Evolutionary conservation across 2,888 invertebrate species (phyloP), one percentile per base, ranked within the genome.

Genomic region (Drosophila nr. perissopoda): DNA sequence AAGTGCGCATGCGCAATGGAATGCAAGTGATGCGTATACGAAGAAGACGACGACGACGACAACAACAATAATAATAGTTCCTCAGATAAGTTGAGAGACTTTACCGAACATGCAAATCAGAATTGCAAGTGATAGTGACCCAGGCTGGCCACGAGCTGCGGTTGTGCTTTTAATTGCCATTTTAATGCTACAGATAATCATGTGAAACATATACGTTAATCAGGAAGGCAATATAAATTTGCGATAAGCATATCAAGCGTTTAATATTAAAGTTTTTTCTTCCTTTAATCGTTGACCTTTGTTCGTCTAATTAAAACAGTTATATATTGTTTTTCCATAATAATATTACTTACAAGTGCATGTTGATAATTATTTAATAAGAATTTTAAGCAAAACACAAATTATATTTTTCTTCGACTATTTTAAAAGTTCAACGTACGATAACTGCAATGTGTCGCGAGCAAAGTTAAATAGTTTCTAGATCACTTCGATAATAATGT

Each of bases 71-170:
- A 11, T 53, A 31, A 51, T n/a, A 21, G n/a, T 42, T 33, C 21
- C 40, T n/a, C n/a, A 48, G 58, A 70, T 51, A 64, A 57, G 21
- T 56, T 52, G 11, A 25, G 40, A 49, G 48, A 54, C 42, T 21
- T 79, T 79, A 79, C 79, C 79, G 5, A 79, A 64, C 48, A 67
- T 67, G 72, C 64, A 70, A 61, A 79, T 56, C 58, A 61, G 53
- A 53, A 68, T 65, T 59, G 63, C 48, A 48, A 58, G 46, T 11
- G 57, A 40, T 31, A 52, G 25, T 42, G 68, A 59, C 48, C 64
- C 21, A 51, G 62, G 69, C 16, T 29, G 27, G 29, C 27, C 42
- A 27, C 42, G 57, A 25, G 13, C 38, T 51, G 33, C 16, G 27
- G 53, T 33, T 51, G 48, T 33, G 59, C 40, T 56, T n/a, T 72